A percentile compares a stretch with the other conserved stretches of the same genome.
phyloP scores from a whole-genome alignment of 2,888 invertebrate species.

The Acronicta leporina region DNA sequence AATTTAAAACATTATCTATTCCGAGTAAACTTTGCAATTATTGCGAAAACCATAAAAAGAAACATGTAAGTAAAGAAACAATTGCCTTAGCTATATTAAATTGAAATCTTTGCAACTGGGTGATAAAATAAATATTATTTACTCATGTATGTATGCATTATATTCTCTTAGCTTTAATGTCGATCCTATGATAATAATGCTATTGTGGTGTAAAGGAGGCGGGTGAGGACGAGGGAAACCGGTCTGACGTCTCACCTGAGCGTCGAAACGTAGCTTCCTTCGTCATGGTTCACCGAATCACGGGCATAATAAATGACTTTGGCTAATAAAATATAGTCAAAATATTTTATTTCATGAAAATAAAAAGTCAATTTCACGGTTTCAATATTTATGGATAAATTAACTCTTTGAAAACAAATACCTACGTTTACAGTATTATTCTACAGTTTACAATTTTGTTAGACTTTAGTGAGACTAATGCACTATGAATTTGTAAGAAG shows the following conservation, averaged over 20 bases:
- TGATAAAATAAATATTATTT: slow-evolving; percentile 2
- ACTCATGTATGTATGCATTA: too few relatives aligned
- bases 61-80: not conserved
- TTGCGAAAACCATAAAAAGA: slow-evolving; percentile 1
- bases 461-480: too few relatives aligned
- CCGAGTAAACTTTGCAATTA: slow-evolving; percentile 12
- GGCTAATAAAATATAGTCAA: too few relatives aligned
- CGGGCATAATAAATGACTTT: not conserved
- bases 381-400: too few relatives aligned
- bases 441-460: too few relatives aligned
- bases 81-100: slow-evolving; percentile 3
- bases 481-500: too few relatives aligned
- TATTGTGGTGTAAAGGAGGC: slow-evolving; percentile 29
- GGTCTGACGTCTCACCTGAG: slow-evolving; percentile 32
- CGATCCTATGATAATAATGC: slow-evolving; percentile 27
- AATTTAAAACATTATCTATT: slow-evolving; percentile 16
- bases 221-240: slow-evolving; percentile 30
- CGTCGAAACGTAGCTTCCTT: slow-evolving; percentile 27
- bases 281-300: slow-evolving; percentile 17
- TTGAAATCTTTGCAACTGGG: not conserved
- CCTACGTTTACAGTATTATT: too few relatives aligned
- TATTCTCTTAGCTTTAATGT: slow-evolving; percentile 11
- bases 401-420: too few relatives aligned
- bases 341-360: too few relatives aligned
- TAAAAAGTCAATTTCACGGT: too few relatives aligned